Base-by-base conservation (phyloP, 2,888 invertebrate genomes). In the Ceramica pisi region DNA sequence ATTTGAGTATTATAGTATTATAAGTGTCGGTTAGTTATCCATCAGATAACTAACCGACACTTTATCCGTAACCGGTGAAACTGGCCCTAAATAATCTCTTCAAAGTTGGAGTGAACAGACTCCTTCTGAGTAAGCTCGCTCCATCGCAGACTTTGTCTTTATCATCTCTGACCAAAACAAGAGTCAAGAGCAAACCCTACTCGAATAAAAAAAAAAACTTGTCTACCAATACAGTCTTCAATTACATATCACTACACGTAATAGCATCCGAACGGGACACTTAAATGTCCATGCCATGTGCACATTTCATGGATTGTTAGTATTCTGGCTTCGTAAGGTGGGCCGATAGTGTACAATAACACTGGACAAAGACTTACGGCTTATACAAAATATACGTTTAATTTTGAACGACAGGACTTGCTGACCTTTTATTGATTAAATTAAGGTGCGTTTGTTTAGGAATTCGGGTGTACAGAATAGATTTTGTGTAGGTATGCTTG, bases 231-330 rank as follows among this genome's bases (percentile, higher is more conserved):
- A 68, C 21, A 23, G 57, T 84, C 50, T 74, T 65, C 65, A 38
- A 73, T 71, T 80, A 75, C 80, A 63, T 71, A 80, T 84, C 62
- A 62, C 77, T 35, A 71, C 67, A 70, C 85, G 86, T 87, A 88
- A 88, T 87, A 78, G 75, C 70, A 71, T 72, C 81, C 70, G 79
- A 77, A 82, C 67, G 78, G 79, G 80, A 87, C 86, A 86, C 86
- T 86, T 84, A 81, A 89, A 89, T 86, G 87, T 85, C 83, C 81
- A 81, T 83, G 84, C 82, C 87, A 87, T 81, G 85, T 78, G 82
- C 71, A 86, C 83, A 85, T 86, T 88, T 87, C 86, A 83, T 81
- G 84, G 81, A 77, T 90, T 84, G 87, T 92, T 92, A 89, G 90
- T 90, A 92, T 92, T 88, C 90, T 82, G 75, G 65, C 57, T 69